phyloP scores from a whole-genome alignment of 2,113 vertebrate species.

The Anguilla rostrata region DNA sequence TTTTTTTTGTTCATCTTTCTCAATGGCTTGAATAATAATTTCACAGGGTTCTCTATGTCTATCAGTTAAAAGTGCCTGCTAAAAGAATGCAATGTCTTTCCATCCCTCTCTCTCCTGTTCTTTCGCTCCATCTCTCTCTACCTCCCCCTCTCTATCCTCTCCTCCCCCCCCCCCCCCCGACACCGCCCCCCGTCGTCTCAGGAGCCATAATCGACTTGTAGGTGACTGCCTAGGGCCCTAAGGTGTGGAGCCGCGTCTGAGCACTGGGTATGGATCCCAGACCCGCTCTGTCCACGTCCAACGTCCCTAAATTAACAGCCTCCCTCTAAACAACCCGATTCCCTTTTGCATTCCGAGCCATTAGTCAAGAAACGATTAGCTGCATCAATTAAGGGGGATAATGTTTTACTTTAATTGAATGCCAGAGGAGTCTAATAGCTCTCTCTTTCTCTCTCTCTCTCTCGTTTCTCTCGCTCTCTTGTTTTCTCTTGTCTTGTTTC shows the following conservation, averaged over 20 bases:
- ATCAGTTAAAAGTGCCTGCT: no score
- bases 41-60: no score
- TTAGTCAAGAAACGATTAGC: constrained; percentile 48
- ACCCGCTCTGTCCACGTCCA: constrained; percentile 15
- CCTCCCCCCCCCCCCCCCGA: no score
- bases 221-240: neutral
- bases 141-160: no score
- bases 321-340: constrained; percentile 41
- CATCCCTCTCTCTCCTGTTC: no score
- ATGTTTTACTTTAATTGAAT: constrained; percentile 49
- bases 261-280: constrained; percentile 28
- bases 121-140: no score
- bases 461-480: neutral
- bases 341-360: constrained; percentile 39
- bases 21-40: no score
- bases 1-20: no score
- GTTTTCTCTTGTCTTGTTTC: neutral
- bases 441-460: constrained; percentile 1
- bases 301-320: constrained; percentile 40
- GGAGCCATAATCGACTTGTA: no score
- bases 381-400: constrained; percentile 47
- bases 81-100: no score
- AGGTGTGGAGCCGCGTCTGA: neutral
- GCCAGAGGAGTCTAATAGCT: constrained; percentile 42
- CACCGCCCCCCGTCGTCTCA: no score